Evolutionary conservation across 2,888 invertebrate genomes (phyloP).

Genomic region (Oxytorus armatus): DNA sequence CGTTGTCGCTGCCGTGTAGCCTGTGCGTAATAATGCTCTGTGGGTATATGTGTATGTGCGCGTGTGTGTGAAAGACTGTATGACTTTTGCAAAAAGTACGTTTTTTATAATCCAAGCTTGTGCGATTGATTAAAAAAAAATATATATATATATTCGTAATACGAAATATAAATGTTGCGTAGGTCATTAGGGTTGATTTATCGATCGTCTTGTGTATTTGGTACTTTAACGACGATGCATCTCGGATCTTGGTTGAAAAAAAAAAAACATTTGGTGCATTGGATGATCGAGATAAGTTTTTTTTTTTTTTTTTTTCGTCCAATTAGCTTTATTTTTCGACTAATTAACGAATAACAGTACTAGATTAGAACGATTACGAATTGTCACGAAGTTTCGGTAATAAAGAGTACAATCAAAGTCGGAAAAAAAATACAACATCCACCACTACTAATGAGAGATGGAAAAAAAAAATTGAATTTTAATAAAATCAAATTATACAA

Average conservation of each 20-base stretch:
- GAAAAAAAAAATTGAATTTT: no score
- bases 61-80: conserved; percentile 42
- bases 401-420: background rate
- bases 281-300: background rate
- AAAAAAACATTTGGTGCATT: no score
- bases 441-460: conserved; percentile 29
- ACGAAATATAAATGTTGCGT: conserved; percentile 68
- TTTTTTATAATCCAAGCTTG: conserved; percentile 68
- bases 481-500: no score
- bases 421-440: conserved; percentile 11
- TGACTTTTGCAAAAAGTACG: conserved; percentile 64
- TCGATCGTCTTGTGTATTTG: conserved; percentile 44
- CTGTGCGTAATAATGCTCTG: conserved; percentile 44
- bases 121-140: conserved; percentile 49
- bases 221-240: conserved; percentile 56
- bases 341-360: no score
- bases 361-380: no score
- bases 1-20: conserved; percentile 54
- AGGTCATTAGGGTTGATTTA: conserved; percentile 59
- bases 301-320: background rate
- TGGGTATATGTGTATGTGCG: no score
- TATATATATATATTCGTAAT: conserved; percentile 29
- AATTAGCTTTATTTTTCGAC: background rate
- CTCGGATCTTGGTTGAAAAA: conserved; percentile 61
- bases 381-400: background rate